Base-by-base conservation (phyloP, 2,888 invertebrate species). In the Drosophila kuntzei region DNA sequence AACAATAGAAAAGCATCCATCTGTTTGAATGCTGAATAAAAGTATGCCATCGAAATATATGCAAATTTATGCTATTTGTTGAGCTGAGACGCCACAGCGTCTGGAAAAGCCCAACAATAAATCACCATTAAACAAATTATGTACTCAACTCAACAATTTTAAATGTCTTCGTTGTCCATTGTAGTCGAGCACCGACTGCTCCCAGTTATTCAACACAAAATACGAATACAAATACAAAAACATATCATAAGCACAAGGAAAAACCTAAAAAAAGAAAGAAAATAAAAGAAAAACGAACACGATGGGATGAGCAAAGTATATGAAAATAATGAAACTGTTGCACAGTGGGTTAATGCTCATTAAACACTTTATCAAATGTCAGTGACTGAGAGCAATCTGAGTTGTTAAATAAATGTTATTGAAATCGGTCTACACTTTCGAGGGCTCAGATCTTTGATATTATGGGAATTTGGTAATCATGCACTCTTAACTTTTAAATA, bases 101-200 rank as follows among this genome's bases (percentile, higher is more conserved):
- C 69, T 51, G 49, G 57, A 59, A 69, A 51, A 46, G 63, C 63
- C 82, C 62, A 71, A 86, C 75, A 86, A 88, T 83, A 83, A 77
- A 85, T 82, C 86, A 88, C 86, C 86, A 87, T 87, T 83, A 85
- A 82, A 75, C 83, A 88, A 83, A 88, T 88, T 83, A 83, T 83
- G 75, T 86, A 86, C 86, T 83, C 83, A 77, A 79, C 83, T 87
- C 77, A 71, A 65, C 75, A 74, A 68, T 82, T 82, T 86, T 60
- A 79, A 87, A 74, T 81, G 79, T 73, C 76, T 60, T 62, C 18
- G 44, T 34, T 79, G 80, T 60, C 71, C 86, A 81, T 87, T 81
- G 78, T 75, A 71, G 53, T 41, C 47, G 65, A 34, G 44, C 36
- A 25, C 44, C 22, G 53, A 34, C 61, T 43, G 41, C 29, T 46